Base-by-base conservation (phyloP, 2,888 invertebrate species). In the Amblyteles armatorius region DNA sequence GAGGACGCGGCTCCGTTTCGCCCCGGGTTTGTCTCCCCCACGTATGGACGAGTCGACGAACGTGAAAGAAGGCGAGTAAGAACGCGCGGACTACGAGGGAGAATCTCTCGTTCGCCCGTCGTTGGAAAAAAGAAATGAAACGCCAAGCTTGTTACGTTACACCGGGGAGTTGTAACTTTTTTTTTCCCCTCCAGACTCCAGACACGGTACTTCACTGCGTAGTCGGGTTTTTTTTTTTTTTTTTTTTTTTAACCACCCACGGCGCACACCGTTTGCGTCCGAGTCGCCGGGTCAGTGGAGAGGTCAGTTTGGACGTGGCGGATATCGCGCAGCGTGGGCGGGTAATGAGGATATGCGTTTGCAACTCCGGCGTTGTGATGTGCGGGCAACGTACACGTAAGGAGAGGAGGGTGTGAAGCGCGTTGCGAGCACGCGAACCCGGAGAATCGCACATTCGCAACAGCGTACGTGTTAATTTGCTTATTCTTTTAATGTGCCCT, bases 91-190 rank as follows among this genome's bases (percentile, higher is more conserved):
- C 22, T 63, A 40, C 13, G 33, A 48, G 19, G 7, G 63, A 60
- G 29, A 33, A 22, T 36, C 44, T 40, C 33, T 50, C 29, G 44
- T 29, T 22, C 50, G 36, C 74, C 69, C 29, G n/a, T 0, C 72
- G 29, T 52, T n/a, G 68, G 29, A 68, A 44, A 68, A 68, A 74
- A 57, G 74, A 81, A 69, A 69, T 48, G 48, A 33, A 57, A 65
- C 63, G 22, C 26, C 48, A 29, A 67, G 36, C 57, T 74, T 57
- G 67, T 81, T 81, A 81, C 74, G 68, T 74, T 60, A 68, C 81
- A 74, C 68, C 33, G 68, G 81, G 74, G 81, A 60, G 68, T 80
- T 73, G 80, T 57, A 67, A 68, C 33, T 55, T 74, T 74, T 74
- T 80, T 40, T 68, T 6, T 13, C 13, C 9, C 3, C 36, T 22